phyloP scores from a whole-genome alignment of 2,888 invertebrate genomes.

The Emmelina monodactyla region DNA sequence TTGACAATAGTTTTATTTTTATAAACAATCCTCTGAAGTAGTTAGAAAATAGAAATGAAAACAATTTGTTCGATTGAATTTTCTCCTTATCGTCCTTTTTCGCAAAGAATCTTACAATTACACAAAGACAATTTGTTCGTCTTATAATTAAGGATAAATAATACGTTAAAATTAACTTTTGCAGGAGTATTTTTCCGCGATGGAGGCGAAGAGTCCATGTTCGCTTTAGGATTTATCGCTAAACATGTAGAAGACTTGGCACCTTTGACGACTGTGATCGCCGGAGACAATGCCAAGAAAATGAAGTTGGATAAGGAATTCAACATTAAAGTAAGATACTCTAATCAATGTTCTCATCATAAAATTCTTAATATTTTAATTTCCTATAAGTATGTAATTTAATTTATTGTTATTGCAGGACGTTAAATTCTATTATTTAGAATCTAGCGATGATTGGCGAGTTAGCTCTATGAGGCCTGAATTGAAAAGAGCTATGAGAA shows the following conservation, averaged over 20 bases:
- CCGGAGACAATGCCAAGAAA: constrained; percentile 61
- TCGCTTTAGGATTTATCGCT: constrained; percentile 85
- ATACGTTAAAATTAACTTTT: too few relatives aligned
- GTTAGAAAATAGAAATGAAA: too few relatives aligned
- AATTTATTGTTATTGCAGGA: constrained; percentile 34
- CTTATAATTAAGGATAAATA: too few relatives aligned
- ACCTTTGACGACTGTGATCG: constrained; percentile 75
- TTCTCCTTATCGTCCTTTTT: too few relatives aligned
- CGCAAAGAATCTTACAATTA: too few relatives aligned
- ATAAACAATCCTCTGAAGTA: too few relatives aligned
- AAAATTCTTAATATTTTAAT: background rate
- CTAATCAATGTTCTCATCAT: too few relatives aligned
- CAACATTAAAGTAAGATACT: constrained; percentile 64
- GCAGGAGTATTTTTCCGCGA: constrained; percentile 75
- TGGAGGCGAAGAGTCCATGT: constrained; percentile 71
- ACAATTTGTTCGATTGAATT: too few relatives aligned
- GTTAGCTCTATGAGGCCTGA: constrained; percentile 76
- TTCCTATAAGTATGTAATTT: too few relatives aligned
- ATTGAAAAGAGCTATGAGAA: constrained; percentile 69
- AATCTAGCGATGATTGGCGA: constrained; percentile 74
- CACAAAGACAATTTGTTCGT: too few relatives aligned
- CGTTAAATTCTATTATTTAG: constrained; percentile 77
- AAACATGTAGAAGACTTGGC: constrained; percentile 81
- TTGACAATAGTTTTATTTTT: background rate
- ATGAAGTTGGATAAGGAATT: constrained; percentile 71